Evolutionary conservation across 2,797 vertebrate genomes (phyloP).

Genomic region (Chromobotia macracanthus): DNA sequence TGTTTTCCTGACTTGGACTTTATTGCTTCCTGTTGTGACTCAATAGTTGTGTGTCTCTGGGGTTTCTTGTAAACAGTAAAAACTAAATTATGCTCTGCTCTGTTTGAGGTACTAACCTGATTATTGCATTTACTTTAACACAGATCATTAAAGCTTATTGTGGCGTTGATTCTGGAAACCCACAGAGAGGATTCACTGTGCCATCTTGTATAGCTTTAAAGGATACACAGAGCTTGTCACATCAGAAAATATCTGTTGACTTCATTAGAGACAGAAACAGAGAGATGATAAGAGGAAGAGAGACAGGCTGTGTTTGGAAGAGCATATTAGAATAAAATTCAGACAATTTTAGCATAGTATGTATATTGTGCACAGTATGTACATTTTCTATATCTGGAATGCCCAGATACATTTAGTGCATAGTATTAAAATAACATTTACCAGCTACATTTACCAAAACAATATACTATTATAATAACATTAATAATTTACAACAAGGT

Average conservation of each 20-base stretch:
- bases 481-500: too few species aligned
- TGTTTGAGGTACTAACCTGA: constrained; percentile 38
- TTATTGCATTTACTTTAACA: constrained; percentile 37
- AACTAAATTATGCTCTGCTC: constrained; percentile 29
- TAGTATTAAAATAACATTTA: too few species aligned
- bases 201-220: constrained; percentile 24
- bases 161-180: constrained; percentile 9
- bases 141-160: constrained; percentile 32
- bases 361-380: background rate
- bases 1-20: constrained; percentile 14
- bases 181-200: constrained; percentile 18
- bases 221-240: background rate
- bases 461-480: too few species aligned
- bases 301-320: background rate
- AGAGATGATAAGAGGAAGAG: background rate
- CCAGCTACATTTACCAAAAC: background rate
- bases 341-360: background rate
- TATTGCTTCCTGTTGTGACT: constrained; percentile 35
- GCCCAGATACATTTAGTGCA: background rate
- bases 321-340: background rate
- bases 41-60: background rate
- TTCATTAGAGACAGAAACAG: constrained; percentile 4
- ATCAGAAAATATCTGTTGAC: constrained; percentile 9
- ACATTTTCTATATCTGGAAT: too few species aligned
- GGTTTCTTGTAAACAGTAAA: constrained; percentile 17